Conservation (phyloP, 2,797 vertebrate genomes). For the Hyperoplus immaculatus region DNA sequence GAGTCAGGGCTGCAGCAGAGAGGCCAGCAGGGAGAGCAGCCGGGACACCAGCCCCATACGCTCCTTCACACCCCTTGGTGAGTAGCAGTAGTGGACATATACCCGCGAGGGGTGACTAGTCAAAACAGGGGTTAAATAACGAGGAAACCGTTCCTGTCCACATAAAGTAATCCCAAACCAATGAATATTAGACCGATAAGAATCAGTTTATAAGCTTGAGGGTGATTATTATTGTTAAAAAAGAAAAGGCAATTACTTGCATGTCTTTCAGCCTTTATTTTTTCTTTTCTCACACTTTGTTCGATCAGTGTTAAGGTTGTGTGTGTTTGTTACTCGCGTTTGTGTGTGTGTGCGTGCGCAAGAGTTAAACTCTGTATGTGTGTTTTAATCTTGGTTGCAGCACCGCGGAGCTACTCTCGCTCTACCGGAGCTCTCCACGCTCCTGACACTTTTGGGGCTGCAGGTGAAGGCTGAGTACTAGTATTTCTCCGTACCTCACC, state of each 20-base stretch:
- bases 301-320: slow-evolving; percentile 27
- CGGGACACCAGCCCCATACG: slow-evolving; percentile 97
- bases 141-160: not conserved
- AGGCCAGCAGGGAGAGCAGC: slow-evolving; percentile 99
- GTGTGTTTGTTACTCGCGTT: slow-evolving; percentile 26
- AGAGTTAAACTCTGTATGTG: slow-evolving; percentile 71
- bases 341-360: slow-evolving; percentile 34
- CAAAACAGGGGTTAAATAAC: slow-evolving; percentile 19
- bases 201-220: not conserved
- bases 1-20: slow-evolving; percentile 99
- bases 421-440: slow-evolving; percentile 98
- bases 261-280: slow-evolving; percentile 47
- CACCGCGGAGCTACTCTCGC: slow-evolving; percentile 97
- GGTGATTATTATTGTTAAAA: slow-evolving; percentile 11
- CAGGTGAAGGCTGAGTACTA: slow-evolving; percentile 98
- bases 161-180: not conserved
- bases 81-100: slow-evolving; percentile 81
- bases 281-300: slow-evolving; percentile 43
- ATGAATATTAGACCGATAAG: not conserved
- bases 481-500: slow-evolving; percentile 81
- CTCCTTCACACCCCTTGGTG: slow-evolving; percentile 97
- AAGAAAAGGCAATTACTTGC: slow-evolving; percentile 15
- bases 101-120: slow-evolving; percentile 30
- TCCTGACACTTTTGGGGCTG: slow-evolving; percentile 94
- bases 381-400: slow-evolving; percentile 93